Evolutionary conservation across 2,113 vertebrate species (phyloP), one percentile per base, ranked within the genome.

Genomic region (Struthidea cinerea): DNA sequence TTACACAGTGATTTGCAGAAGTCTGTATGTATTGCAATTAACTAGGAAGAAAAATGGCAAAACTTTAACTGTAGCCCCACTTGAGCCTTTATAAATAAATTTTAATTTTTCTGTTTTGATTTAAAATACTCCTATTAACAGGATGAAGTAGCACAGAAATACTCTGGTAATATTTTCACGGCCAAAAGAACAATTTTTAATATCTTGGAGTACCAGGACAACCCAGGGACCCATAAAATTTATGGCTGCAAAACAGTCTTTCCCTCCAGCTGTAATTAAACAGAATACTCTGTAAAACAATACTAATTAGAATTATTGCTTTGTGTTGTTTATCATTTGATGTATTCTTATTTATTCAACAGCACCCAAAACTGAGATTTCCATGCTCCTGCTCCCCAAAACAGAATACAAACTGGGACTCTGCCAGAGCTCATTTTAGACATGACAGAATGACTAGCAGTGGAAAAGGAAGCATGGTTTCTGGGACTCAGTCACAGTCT

Each of bases 301-400:
- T 47, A n/a, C 2, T 35, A 71, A 61, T n/a, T 81, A 56, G 21
- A 92, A 70, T 60, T 30, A 77, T 20, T 77, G 10, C 9, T 78
- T 68, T 46, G 10, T 33, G 13, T 16, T 67, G 35, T 28, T 86
- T 56, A 91, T 47, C 4, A 59, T 71, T 75, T 82, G 26, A 76
- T 52, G 8, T 13, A 85, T 85, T 87, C 23, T 67, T 90, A 59
- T 71, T 64, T 87, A 87, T 84, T 90, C 52, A 28, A 63, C 16
- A 67, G 28, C 17, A 59, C 4, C 3, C 15, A 35, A 64, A 85
- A 71, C 15, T 61, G 33, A 78, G 8, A 3, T 60, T 68, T n/a
- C 4, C 21, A 47, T 3, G 1, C 2, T 17, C 15, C 13, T 3
- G 3, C 19, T 46, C 8, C 24, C 41, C 27, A 35, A 44, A 87